phyloP scores from a whole-genome alignment of 2,113 vertebrate genomes.

The Sporophila hypoxantha region DNA sequence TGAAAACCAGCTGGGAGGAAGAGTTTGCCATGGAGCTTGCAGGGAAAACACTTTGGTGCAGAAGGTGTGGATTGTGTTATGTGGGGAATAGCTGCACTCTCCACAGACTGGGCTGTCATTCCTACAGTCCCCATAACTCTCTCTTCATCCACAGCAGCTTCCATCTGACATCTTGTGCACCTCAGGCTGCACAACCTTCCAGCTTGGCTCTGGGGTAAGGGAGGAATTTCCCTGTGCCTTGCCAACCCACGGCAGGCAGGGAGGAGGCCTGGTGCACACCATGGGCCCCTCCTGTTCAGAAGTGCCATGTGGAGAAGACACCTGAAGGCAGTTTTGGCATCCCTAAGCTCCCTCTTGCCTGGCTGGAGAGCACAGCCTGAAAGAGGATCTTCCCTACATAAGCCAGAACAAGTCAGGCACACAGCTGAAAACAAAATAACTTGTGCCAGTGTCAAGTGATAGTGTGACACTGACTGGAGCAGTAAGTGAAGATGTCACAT shows the following conservation, averaged over 20 bases:
- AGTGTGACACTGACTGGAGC: neutral
- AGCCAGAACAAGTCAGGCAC: neutral
- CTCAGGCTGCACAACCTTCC: neutral
- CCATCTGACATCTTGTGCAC: rapidly evolving
- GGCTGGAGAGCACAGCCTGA: neutral
- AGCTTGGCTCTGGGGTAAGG: neutral
- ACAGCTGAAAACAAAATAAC: neutral
- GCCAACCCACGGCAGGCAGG: rapidly evolving
- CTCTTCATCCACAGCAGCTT: neutral
- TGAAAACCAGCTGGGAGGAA: neutral
- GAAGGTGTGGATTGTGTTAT: neutral
- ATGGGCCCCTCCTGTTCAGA: neutral
- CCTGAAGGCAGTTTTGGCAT: neutral
- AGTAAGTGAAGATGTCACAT: neutral
- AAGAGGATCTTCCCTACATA: neutral
- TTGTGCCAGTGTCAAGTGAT: neutral
- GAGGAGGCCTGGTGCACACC: neutral
- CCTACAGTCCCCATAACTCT: neutral
- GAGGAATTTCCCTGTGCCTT: neutral
- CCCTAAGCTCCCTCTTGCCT: neutral
- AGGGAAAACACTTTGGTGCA: neutral
- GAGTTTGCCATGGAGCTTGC: neutral
- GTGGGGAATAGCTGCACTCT: neutral
- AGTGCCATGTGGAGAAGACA: neutral
- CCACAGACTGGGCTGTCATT: rapidly evolving